These are phyloP conservation scores for Ectobius pallidus DNA, from an alignment of 2,888 invertebrate genomes.

Conservation along the genomic window DNA sequence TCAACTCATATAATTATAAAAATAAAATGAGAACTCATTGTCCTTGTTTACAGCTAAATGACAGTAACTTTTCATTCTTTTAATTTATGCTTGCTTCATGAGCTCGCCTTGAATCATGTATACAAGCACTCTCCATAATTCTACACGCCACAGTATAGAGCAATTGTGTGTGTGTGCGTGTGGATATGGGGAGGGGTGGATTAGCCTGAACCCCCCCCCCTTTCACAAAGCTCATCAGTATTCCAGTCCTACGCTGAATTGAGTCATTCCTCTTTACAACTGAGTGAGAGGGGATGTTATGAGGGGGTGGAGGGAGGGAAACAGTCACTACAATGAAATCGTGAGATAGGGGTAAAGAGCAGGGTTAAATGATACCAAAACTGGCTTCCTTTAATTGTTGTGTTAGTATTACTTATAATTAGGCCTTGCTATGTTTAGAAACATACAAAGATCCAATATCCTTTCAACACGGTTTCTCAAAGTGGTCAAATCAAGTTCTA, in stretches of 20 bases:
- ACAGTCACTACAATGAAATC: constrained; percentile 13
- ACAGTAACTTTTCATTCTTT: too few species aligned
- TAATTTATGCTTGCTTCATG: neutral
- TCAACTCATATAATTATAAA: too few species aligned
- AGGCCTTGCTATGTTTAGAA: too few species aligned
- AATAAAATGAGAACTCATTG: too few species aligned
- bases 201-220: constrained; percentile 14
- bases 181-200: constrained; percentile 11
- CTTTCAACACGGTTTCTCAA: neutral
- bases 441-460: neutral
- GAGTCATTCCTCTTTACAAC: constrained; percentile 22
- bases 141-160: neutral
- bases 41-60: too few species aligned
- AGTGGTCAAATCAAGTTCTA: too few species aligned
- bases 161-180: neutral
- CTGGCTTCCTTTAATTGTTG: neutral
- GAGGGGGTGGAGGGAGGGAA: neutral
- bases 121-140: neutral
- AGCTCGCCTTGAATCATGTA: neutral
- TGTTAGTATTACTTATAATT: neutral
- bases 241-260: constrained; percentile 18
- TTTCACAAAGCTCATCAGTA: constrained; percentile 11
- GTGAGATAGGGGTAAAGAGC: neutral
- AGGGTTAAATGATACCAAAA: constrained; percentile 21
- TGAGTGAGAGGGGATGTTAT: constrained; percentile 2